Evolutionary conservation across 2,113 vertebrate genomes (phyloP).

Genomic region (Lasiurus borealis): DNA sequence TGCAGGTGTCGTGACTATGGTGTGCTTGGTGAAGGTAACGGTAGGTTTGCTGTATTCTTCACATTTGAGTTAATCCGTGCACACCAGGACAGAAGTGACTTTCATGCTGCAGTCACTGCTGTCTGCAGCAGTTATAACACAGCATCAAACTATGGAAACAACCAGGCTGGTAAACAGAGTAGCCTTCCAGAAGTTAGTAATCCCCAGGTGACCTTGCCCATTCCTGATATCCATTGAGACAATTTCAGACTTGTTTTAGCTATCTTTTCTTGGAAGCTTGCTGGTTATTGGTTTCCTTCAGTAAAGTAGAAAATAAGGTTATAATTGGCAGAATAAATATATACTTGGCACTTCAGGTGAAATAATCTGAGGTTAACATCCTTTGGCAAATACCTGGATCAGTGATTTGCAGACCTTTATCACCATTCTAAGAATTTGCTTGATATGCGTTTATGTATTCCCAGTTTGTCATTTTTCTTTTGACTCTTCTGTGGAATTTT

Average conservation of each 20-base stretch:
- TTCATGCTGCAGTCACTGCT: neutral
- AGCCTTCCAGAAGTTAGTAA: conserved; percentile 19
- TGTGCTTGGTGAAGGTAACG: neutral
- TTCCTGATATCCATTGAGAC: neutral
- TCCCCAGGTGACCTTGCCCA: neutral
- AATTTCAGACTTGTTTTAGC: neutral
- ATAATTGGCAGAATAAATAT: neutral
- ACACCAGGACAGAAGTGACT: neutral
- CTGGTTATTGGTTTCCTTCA: neutral
- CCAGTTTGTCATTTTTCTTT: neutral
- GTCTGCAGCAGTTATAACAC: neutral
- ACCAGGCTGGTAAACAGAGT: neutral
- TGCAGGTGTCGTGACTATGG: neutral
- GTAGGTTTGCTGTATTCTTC: neutral
- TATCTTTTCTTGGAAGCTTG: neutral
- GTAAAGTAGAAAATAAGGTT: conserved; percentile 16
- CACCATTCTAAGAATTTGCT: conserved; percentile 35
- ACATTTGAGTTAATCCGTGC: neutral
- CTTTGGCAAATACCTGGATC: neutral
- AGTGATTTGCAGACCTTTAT: conserved; percentile 9
- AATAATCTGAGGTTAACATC: neutral
- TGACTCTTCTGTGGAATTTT: neutral
- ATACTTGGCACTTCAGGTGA: neutral
- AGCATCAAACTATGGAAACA: neutral
- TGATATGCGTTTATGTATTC: neutral